Evolutionary conservation across 2,113 vertebrate species (phyloP), one percentile per base, ranked within the genome.

Genomic region (Phrynocephalus versicolor): DNA sequence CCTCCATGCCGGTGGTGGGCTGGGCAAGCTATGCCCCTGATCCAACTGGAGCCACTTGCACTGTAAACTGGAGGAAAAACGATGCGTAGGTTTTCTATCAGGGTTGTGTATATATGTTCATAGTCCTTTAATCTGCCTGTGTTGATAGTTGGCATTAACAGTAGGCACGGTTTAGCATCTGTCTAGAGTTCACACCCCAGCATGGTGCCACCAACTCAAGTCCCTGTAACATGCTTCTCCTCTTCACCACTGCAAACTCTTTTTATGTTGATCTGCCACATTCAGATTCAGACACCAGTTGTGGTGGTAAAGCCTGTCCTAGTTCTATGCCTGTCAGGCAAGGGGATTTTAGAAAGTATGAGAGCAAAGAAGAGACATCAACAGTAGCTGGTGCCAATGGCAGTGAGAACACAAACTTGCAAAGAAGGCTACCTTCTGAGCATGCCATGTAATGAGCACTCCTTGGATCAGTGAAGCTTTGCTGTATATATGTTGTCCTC

Each of bases 41-140:
- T 92, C 99, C 99, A 0, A 99, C 98, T 2, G 98, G 98, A 86
- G 98, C 98, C 6, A 99, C 98, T 0, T 99, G 99, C 93, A 99
- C 99, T 86, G 97, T 99, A 86, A 98, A 99, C 88, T 99, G 99
- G 99, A 95, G 97, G 87, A 95, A 97, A 85, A 99, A 99, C 78
- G 97, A 99, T 73, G 88, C 2, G 98, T 99, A 95, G 96, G 98
- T 90, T 67, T 84, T 82, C n/a, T 55, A 15, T 27, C 18, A 71
- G 35, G 65, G 21, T 64, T 45, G 16, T n/a, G 30, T 60, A 18
- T 55, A 15, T 41, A 6, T 30, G 39, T 37, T 73, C 30, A 37
- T 55, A 65, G 10, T 30, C 45, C 35, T 78, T 14, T 27, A 6
- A 1, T 55, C 30, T 51, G 41, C 25, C 19, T 39, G 39, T 15